Evolutionary conservation across 2,113 vertebrate genomes (phyloP).

Genomic region (Platysteira castanea): DNA sequence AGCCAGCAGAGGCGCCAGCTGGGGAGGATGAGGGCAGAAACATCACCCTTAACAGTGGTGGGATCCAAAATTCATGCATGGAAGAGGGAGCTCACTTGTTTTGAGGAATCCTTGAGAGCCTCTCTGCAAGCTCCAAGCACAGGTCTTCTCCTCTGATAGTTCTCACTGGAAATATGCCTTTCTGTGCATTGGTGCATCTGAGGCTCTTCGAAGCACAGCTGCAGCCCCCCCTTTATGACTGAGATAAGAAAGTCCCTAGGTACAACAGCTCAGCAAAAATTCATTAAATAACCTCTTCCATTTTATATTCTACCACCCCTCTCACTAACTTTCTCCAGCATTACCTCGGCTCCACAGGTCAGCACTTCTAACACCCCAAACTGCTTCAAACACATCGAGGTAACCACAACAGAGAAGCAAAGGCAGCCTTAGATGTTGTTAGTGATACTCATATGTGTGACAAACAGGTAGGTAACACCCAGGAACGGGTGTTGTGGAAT

Average conservation of each 20-base stretch:
- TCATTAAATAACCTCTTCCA: not conserved
- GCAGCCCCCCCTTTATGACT: not conserved
- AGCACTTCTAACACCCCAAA: not conserved
- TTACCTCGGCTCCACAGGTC: not conserved
- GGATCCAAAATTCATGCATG: not conserved
- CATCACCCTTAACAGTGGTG: not conserved
- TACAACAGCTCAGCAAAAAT: not conserved
- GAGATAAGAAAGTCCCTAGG: not conserved
- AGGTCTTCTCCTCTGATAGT: not conserved
- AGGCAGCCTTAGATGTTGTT: not conserved
- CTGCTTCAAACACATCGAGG: not conserved
- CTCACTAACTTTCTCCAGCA: not conserved
- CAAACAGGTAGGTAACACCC: not conserved
- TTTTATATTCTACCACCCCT: not conserved
- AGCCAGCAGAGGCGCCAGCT: not conserved
- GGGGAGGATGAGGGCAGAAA: not conserved
- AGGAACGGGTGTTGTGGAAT: fast-evolving
- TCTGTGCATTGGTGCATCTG: not conserved
- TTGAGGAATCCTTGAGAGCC: not conserved
- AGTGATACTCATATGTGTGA: not conserved
- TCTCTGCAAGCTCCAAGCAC: not conserved
- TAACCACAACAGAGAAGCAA: not conserved
- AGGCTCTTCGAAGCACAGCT: not conserved
- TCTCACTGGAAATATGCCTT: fast-evolving
- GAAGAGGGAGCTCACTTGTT: not conserved